Evolutionary conservation across 2,888 invertebrate species (phyloP).

Genomic region (Ischnus inquisitorius): DNA sequence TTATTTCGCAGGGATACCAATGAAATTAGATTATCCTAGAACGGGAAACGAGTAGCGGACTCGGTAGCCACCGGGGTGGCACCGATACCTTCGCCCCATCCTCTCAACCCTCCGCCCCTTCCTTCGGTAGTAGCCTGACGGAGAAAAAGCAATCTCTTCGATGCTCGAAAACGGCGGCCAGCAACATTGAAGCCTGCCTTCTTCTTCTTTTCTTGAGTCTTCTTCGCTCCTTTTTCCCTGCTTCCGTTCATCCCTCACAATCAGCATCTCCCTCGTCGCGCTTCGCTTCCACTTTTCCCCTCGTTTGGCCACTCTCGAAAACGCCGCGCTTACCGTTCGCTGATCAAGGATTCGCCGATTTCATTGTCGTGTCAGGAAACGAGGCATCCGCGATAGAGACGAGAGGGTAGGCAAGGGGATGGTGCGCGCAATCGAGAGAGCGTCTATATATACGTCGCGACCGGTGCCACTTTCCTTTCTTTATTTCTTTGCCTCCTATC

Average conservation of each 20-base stretch:
- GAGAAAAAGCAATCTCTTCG: conserved; percentile 77
- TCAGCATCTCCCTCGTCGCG: conserved; percentile 33
- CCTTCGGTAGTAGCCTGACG: conserved; percentile 37
- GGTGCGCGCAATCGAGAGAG: conserved; percentile 74
- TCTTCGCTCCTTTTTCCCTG: conserved; percentile 36
- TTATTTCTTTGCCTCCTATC: conserved; percentile 57
- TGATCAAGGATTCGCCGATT: conserved; percentile 78
- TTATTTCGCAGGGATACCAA: conserved; percentile 74
- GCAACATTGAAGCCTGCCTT: conserved; percentile 8
- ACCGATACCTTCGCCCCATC: conserved; percentile 50
- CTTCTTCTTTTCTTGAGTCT: conserved; percentile 27
- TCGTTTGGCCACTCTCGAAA: conserved; percentile 16
- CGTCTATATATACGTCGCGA: conserved; percentile 64
- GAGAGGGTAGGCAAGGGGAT: not conserved
- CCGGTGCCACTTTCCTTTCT: conserved; percentile 70
- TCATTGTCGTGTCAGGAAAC: conserved; percentile 79
- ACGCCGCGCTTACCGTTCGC: conserved; percentile 54
- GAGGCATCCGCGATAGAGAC: conserved; percentile 72
- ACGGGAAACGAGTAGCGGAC: conserved; percentile 68
- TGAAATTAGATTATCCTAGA: conserved; percentile 78
- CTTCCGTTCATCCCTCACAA: conserved; percentile 26
- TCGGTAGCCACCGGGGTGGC: conserved; percentile 57
- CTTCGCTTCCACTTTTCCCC: conserved; percentile 7
- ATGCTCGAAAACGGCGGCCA: conserved; percentile 39
- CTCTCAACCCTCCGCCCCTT: conserved; percentile 1